A percentile compares a stretch with the other conserved stretches of the same genome.
phyloP scores from a whole-genome alignment of 2,888 invertebrate genomes.

The Iselma pallidipennis region DNA sequence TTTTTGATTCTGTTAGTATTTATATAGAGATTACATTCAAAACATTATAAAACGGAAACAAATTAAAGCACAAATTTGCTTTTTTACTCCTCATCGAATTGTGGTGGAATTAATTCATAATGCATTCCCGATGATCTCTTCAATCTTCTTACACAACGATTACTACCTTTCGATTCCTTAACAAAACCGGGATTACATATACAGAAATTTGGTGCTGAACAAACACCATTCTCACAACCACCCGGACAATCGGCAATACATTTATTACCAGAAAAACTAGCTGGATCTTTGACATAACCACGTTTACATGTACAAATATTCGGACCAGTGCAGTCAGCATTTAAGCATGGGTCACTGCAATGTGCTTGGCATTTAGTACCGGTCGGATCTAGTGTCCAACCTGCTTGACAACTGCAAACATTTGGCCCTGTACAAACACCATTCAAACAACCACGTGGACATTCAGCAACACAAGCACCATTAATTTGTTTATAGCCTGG shows the following conservation, averaged over 20 bases:
- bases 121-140: conserved; percentile 49
- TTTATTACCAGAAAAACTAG: conserved; percentile 45
- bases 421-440: conserved; percentile 61
- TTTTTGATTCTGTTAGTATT: too few relatives aligned
- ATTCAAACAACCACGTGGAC: conserved; percentile 56
- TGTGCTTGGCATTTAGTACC: conserved; percentile 51
- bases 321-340: conserved; percentile 55
- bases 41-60: too few relatives aligned
- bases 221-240: conserved; percentile 76
- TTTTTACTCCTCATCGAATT: conserved; percentile 1
- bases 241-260: conserved; percentile 65
- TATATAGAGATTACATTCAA: too few relatives aligned
- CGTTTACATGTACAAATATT: conserved; percentile 53
- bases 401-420: conserved; percentile 59
- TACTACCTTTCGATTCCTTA: conserved; percentile 68
- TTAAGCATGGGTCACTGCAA: conserved; percentile 61
- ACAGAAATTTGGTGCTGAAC: conserved; percentile 74
- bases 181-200: conserved; percentile 71
- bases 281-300: conserved; percentile 54
- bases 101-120: conserved; percentile 48
- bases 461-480: conserved; percentile 49
- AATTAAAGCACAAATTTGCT: background rate
- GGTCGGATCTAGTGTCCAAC: conserved; percentile 38
- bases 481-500: conserved; percentile 50
- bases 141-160: conserved; percentile 63